Percentiles rank a stretch among this genome's conserved stretches.
phyloP scores from a whole-genome alignment of 1,140 invertebrate species.

The Caenorhabditis tropicalis region DNA sequence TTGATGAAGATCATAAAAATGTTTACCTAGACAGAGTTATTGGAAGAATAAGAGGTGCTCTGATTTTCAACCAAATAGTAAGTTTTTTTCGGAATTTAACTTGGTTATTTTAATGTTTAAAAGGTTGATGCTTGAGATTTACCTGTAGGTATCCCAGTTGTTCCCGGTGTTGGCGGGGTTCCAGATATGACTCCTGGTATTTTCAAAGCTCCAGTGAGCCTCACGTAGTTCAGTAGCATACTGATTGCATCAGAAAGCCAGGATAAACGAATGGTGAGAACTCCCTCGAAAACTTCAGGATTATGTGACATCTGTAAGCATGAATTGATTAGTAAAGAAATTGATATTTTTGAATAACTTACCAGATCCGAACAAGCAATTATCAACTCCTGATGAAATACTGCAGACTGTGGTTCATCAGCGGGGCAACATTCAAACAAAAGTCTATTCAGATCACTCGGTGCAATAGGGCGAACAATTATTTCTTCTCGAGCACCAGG shows the following conservation, averaged over 20 bases:
- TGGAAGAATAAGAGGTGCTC: too few species aligned
- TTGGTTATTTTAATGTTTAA: too few species aligned
- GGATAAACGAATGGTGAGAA: constrained; percentile 66
- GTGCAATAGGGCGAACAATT: constrained; percentile 94
- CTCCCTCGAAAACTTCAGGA: constrained; percentile 76
- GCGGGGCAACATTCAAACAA: constrained; percentile 76
- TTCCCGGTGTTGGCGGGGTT: constrained; percentile 40
- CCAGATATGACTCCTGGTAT: neutral
- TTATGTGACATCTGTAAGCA: constrained; percentile 87
- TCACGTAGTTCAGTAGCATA: constrained; percentile 63
- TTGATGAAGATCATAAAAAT: too few species aligned
- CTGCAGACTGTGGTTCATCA: constrained; percentile 88
- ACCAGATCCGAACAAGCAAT: constrained; percentile 83
- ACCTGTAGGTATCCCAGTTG: constrained; percentile 46
- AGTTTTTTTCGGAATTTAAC: too few species aligned
- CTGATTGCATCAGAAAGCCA: constrained; percentile 68
- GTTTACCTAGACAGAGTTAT: too few species aligned
- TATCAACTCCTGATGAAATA: constrained; percentile 93
- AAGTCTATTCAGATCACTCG: constrained; percentile 75
- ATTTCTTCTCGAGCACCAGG: constrained; percentile 85
- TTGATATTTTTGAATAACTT: constrained; percentile 73
- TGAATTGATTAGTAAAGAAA: neutral
- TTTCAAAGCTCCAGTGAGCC: neutral
- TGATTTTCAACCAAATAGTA: too few species aligned
- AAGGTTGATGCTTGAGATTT: too few species aligned